Base-by-base conservation (phyloP, 2,797 vertebrate genomes). In the Salarias fasciatus region DNA sequence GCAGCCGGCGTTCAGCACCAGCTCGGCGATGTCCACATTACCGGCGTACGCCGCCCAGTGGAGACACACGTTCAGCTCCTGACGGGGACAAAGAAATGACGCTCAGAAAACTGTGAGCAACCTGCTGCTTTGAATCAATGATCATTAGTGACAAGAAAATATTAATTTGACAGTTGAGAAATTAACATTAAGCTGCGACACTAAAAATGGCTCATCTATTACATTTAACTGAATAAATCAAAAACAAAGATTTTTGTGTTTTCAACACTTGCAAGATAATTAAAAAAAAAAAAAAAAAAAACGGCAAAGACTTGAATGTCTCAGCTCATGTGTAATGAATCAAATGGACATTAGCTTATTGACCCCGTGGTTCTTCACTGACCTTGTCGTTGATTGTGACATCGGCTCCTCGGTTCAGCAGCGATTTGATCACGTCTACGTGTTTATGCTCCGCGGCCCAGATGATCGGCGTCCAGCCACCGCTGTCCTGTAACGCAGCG, bases 401-500 rank as follows among this genome's bases (percentile, higher is more conserved):
- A 0, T 96, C 94, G 0, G 96, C 96, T 0, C 96, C 96, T 53
- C 96, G 86, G n/a, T 94, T 95, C 63, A 98, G 89, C 70, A 98
- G 88, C 4, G 92, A 87, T 51, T 93, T 92, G 63, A 98, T 97
- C 36, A 97, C 93, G 0, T 94, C 89, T 0, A 96, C 93, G 33
- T 97, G 96, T 56, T 95, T 94, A 86, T 97, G 96, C 69, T 98
- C 96, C 0, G 96, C 96, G 0, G 96, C 96, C 96, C 96, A 98
- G 79, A 98, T 97, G 78, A 98, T 94, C 0, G 96, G 95, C 0
- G 96, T 98, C 96, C 96, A 98, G 2, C 96, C 96, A 0, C 96
- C 96, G 0, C 88, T 96, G 84, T 98, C 95, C 96, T 97, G 69
- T 37, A 53, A 10, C 64, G 9, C 18, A 7, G 8, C 40, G 24